Base-by-base conservation (phyloP, 2,888 invertebrate genomes). In the Eugnorisma glareosa region DNA sequence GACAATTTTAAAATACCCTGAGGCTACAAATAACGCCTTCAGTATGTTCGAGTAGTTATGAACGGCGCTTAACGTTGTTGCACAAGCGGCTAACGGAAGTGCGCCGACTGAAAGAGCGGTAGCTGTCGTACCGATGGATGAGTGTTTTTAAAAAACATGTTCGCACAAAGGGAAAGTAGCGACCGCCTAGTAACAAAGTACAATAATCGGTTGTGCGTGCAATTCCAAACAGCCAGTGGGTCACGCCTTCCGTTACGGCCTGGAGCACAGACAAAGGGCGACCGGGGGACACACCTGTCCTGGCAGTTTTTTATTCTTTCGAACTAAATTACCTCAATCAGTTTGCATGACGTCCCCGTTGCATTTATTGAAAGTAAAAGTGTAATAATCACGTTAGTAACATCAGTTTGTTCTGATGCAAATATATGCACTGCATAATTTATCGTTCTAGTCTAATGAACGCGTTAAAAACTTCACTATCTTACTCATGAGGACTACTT, bases 271-370 rank as follows among this genome's bases (percentile, higher is more conserved):
- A 89, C 88, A 90, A 87, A 89, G 88, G 88, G 88, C 86, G 77
- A n/a, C 84, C 86, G 84, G 84, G 85, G 81, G 86, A 79, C 84
- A 82, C 92, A 92, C 91, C 93, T 93, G 92, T 85, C 87, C 86
- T 70, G 79, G 83, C 88, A 83, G 84, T 87, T 88, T 83, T 86
- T 77, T 84, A 79, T 85, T 86, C 75, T 75, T 81, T 69, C 40
- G 43, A 73, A 66, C 72, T 37, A 80, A 81, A 80, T 84, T 73
- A 48, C 73, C 59, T 54, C 69, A 81, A 74, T 86, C 76, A 51
- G 59, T 74, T 79, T 75, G 59, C 70, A 73, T 67, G 28, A 28
- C 73, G 70, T 68, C 21, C 63, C 31, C 48, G 54, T 59, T 69
- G 68, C 76, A 79, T 84, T 74, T 79, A 80, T 83, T 81, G 76